Evolutionary conservation across 2,113 vertebrate genomes (phyloP), one percentile per base, ranked within the genome.

Genomic region (Barnardius zonarius): DNA sequence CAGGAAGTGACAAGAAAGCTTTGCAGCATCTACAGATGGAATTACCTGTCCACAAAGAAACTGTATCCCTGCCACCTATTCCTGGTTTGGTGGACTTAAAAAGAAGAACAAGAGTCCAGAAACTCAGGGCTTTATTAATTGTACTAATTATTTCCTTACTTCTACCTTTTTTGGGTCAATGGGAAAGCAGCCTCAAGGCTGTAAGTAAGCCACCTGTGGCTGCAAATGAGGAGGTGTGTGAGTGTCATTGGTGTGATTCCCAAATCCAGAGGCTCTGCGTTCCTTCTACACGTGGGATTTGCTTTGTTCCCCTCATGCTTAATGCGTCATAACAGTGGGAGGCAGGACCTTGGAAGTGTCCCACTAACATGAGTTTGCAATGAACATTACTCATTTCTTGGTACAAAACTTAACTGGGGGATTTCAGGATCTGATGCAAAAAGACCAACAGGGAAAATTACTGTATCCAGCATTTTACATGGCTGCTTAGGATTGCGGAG

Each of bases 1-100:
- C 3, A 6, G 67, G 75, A 54, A 35, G 70, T 5, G 63, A 72
- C 4, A 10, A 49, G 25, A 72, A 83, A 79, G 2, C 10, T 70
- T 55, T 5, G 0, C 31, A 1, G 0, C 0, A 0, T 11, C 61
- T 89, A 57, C 54, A 35, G 43, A 16, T 7, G 86, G 62, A 83
- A 91, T 73, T 46, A 83, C 78, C 85, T 76, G 57, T 37, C n/a
- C 63, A 23, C 28, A 18, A 25, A 17, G 15, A 49, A 84, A 25
- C 11, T 7, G 1, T 5, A 2, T 37, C 72, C 48, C 48, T 39
- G 10, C 10, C 39, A 28, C 37, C 52, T 19, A 11, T 18, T 35
- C 3, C 5, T 28, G n/a, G 14, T 44, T 74, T n/a, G 23, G 13
- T 44, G 13, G 67, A 9, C 27, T 44, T 30, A 4, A 75, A 24